phyloP scores from a whole-genome alignment of 64 coral and sea anemone species.

The Orbicella faveolata region DNA sequence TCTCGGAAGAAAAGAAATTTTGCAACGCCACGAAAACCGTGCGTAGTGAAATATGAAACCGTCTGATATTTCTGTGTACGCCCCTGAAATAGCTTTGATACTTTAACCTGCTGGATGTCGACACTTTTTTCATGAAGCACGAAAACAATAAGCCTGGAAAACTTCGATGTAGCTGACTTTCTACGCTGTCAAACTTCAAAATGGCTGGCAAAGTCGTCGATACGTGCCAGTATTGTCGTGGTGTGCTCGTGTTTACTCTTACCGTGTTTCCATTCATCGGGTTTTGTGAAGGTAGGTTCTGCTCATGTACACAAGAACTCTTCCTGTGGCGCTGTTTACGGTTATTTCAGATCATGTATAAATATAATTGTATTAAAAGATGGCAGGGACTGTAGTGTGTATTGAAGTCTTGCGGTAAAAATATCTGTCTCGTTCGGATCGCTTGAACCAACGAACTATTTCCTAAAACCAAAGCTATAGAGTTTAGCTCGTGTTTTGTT shows the following conservation, averaged over 20 bases:
- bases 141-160: not conserved
- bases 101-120: not conserved
- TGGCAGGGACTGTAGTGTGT: not conserved
- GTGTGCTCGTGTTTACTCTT: conserved; percentile 3
- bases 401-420: not conserved
- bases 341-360: not conserved
- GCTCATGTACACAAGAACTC: not conserved
- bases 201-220: not conserved
- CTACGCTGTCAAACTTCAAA: not conserved
- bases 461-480: too few species aligned
- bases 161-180: not conserved
- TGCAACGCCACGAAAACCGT: not conserved
- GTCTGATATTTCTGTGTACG: not conserved
- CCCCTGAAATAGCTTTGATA: not conserved
- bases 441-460: not conserved
- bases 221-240: not conserved
- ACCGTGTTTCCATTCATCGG: conserved; percentile 15
- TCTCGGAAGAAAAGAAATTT: not conserved
- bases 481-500: too few species aligned
- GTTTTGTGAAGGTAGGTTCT: conserved; percentile 22
- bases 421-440: not conserved
- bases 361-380: not conserved
- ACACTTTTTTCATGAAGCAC: not conserved
- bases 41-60: not conserved
- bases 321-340: conserved; percentile 5